Evolutionary conservation across 1,140 invertebrate genomes (phyloP), one percentile per base, ranked within the genome.

Genomic region (Campoletis sonorensis): DNA sequence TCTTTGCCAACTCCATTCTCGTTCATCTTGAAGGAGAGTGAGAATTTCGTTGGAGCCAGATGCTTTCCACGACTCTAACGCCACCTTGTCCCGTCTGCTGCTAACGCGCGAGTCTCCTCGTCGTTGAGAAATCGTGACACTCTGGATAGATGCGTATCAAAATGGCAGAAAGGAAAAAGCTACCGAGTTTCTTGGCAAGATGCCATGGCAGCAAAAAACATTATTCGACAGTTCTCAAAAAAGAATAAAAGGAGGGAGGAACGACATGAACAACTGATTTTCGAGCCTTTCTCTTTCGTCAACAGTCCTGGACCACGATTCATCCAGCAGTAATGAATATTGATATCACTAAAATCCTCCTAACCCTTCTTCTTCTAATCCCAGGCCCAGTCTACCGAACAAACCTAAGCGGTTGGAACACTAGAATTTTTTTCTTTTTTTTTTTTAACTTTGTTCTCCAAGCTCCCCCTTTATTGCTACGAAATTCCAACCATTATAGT

Each of bases 11-110:
- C 72, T 49, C 37, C 16, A 45, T n/a, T 49, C 40, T 51, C 49
- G 72, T 54, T 54, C 72, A 40, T 61, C 16, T 67, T n/a, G 76
- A 16, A 78, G 30, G n/a, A 61, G 61, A 33, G 37, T 64, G 76
- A 27, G 37, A 78, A 78, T 67, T 78, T 70, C 16, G 11, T 78
- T 64, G 33, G 76, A 78, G 61, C 76, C 76, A 78, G 76, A 78
- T 78, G 76, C 76, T 78, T 67, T 78, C 30, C 58, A 78, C 33
- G 58, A 78, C 33, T 61, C 58, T 13, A 64, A 37, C 30, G 76
- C 37, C 76, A 78, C 76, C 61, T 21, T 64, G 76, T 78, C 61
- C 26, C 76, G 76, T 27, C 54, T 64, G 76, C 76, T 78, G 61
- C 58, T 67, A 78, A 78, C 58, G 76, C n/a, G 51, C 61, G 61